phyloP scores from a whole-genome alignment of 1,140 invertebrate genomes.

The Eupeodes corollae region DNA sequence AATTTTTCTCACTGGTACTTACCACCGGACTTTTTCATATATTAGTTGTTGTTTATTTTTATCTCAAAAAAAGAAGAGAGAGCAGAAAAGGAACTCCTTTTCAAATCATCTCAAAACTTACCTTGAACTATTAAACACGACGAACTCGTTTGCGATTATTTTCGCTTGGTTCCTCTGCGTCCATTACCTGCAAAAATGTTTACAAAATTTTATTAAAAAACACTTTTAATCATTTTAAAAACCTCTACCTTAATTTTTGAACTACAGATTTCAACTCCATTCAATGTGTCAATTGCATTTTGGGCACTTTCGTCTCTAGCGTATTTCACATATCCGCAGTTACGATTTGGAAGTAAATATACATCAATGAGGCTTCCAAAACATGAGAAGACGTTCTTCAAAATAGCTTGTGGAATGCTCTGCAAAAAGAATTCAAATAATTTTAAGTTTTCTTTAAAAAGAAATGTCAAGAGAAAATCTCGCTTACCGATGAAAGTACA shows the following conservation, averaged over 20 bases:
- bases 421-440: conserved; percentile 57
- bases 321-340: conserved; percentile 87
- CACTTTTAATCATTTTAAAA: background rate
- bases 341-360: conserved; percentile 76
- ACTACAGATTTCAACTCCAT: conserved; percentile 74
- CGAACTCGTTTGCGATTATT: conserved; percentile 25
- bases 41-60: no score
- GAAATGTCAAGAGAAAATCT: background rate
- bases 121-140: conserved; percentile 22
- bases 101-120: no score
- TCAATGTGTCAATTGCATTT: conserved; percentile 39
- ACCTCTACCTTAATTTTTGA: conserved; percentile 42
- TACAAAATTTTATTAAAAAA: background rate
- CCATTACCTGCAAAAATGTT: conserved; percentile 61
- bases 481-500: conserved; percentile 27
- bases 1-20: no score
- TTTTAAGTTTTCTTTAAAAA: conserved; percentile 21
- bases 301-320: conserved; percentile 64
- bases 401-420: conserved; percentile 63
- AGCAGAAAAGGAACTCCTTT: no score
- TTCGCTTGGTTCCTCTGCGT: conserved; percentile 67
- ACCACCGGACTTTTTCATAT: no score
- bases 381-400: conserved; percentile 80
- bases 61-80: no score
- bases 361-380: conserved; percentile 91